These are phyloP conservation scores for Tenthredo scrophulariae DNA, from an alignment of 2,888 invertebrate genomes.

Conservation along the genomic window DNA sequence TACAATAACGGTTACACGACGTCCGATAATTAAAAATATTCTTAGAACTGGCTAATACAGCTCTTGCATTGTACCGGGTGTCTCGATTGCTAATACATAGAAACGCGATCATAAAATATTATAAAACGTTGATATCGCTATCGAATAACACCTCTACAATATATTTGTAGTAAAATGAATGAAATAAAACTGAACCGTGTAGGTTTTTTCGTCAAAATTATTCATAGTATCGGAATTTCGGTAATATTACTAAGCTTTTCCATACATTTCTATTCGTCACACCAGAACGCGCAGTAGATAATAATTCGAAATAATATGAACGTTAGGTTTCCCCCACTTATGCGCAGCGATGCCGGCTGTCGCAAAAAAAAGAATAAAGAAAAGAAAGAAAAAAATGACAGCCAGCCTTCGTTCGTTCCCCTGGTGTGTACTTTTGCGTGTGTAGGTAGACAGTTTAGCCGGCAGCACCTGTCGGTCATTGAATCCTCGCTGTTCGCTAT, in stretches of 20 bases:
- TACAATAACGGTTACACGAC: slow-evolving; percentile 17
- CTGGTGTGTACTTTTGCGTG: neutral
- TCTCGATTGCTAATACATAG: neutral
- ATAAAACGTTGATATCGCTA: neutral
- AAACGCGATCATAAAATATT: neutral
- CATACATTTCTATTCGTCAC: neutral
- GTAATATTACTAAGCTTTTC: neutral
- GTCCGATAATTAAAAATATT: slow-evolving; percentile 13
- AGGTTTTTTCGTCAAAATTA: neutral
- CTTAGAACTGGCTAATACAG: slow-evolving; percentile 22
- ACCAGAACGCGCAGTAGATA: neutral
- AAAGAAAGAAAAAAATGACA: slow-evolving; percentile 26
- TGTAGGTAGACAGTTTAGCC: slow-evolving; percentile 31
- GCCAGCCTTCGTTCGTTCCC: slow-evolving; percentile 40
- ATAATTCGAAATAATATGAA: slow-evolving; percentile 13
- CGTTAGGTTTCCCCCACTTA: neutral
- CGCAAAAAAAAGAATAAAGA: slow-evolving; percentile 1
- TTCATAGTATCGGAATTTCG: neutral
- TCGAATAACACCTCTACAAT: neutral
- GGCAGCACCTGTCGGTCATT: slow-evolving; percentile 51
- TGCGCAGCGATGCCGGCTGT: slow-evolving; percentile 27
- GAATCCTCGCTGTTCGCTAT: slow-evolving; percentile 35
- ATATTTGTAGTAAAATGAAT: neutral
- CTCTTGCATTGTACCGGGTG: neutral
- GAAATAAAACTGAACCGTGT: neutral